Conservation (phyloP, 2,888 invertebrate species). For the Onchidella celtica region DNA sequence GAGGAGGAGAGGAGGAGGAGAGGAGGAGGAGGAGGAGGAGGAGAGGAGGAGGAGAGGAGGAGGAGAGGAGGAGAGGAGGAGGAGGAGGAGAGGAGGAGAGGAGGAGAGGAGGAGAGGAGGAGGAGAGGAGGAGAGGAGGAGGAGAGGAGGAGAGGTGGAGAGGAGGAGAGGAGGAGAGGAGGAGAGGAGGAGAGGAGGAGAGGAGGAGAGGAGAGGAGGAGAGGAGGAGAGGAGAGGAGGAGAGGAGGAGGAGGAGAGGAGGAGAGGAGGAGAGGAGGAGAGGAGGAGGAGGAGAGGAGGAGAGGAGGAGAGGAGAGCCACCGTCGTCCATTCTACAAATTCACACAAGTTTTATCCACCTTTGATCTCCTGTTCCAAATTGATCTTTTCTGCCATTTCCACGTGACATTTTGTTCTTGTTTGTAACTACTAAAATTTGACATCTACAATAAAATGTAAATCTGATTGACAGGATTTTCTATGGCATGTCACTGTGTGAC, state of each 20-base stretch:
- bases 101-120: background rate
- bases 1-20: background rate
- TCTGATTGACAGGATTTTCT: too few species aligned
- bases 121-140: background rate
- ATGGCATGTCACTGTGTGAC: too few species aligned
- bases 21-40: background rate
- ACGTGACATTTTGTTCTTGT: too few species aligned
- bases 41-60: background rate
- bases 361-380: too few species aligned
- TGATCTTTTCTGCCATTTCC: too few species aligned
- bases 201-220: background rate
- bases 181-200: background rate
- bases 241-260: background rate
- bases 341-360: too few species aligned
- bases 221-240: background rate
- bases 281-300: background rate
- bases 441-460: too few species aligned
- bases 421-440: too few species aligned
- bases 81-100: background rate
- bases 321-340: constrained; percentile 21
- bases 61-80: background rate
- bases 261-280: background rate
- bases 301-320: background rate
- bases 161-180: background rate
- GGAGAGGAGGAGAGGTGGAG: background rate